Evolutionary conservation across 2,888 invertebrate genomes (phyloP).

Genomic region (Cephus pulcher): DNA sequence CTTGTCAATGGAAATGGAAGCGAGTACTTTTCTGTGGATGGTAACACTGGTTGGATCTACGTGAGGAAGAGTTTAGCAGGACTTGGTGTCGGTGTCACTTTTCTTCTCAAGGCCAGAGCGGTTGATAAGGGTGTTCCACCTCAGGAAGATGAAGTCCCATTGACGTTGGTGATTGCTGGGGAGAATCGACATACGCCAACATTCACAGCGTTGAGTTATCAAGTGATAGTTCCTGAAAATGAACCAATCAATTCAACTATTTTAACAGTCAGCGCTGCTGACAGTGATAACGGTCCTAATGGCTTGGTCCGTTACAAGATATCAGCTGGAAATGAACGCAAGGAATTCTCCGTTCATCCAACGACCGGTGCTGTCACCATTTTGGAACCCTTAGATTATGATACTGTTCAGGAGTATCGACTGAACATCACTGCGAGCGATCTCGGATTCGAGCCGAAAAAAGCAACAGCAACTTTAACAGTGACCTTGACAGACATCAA

Average conservation of each 20-base stretch:
- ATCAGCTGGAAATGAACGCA: slow-evolving; percentile 83
- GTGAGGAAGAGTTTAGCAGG: slow-evolving; percentile 74
- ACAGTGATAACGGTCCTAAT: slow-evolving; percentile 89
- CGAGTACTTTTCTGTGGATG: slow-evolving; percentile 79
- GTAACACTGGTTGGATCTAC: slow-evolving; percentile 84
- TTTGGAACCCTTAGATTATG: slow-evolving; percentile 85
- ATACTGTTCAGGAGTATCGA: slow-evolving; percentile 84
- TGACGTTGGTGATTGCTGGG: slow-evolving; percentile 84
- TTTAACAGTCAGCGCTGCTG: slow-evolving; percentile 85
- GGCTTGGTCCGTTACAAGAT: slow-evolving; percentile 89
- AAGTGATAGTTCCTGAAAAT: slow-evolving; percentile 92
- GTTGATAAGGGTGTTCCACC: slow-evolving; percentile 90
- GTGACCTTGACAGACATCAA: slow-evolving; percentile 93
- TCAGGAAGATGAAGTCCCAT: slow-evolving; percentile 79
- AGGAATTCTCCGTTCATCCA: slow-evolving; percentile 84
- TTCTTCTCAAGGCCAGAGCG: slow-evolving; percentile 76
- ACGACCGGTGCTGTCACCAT: slow-evolving; percentile 85
- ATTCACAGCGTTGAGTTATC: slow-evolving; percentile 86
- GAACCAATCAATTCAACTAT: slow-evolving; percentile 88
- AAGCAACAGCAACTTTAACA: slow-evolving; percentile 83
- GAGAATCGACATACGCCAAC: slow-evolving; percentile 85
- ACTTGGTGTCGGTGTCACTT: slow-evolving; percentile 71
- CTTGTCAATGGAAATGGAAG: slow-evolving; percentile 82
- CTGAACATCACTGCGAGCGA: slow-evolving; percentile 91
- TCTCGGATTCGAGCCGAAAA: slow-evolving; percentile 82